Conservation (phyloP, 2,797 vertebrate genomes). For the Gymnocypris eckloni region DNA sequence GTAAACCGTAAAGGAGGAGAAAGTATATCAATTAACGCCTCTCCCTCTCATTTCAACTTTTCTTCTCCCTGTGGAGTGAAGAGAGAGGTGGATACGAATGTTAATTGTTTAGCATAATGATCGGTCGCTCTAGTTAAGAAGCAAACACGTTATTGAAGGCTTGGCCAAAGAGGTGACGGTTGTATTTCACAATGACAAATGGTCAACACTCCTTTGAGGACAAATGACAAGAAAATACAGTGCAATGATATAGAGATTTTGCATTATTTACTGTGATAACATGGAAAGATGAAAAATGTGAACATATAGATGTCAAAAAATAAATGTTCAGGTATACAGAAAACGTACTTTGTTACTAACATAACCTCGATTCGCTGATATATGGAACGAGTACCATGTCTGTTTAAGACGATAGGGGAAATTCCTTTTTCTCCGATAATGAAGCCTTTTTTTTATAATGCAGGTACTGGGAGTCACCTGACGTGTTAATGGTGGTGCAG, state of each 20-base stretch:
- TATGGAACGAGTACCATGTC: too few relatives aligned
- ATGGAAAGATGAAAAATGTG: too few relatives aligned
- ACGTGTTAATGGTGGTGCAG: too few relatives aligned
- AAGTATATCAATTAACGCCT: slow-evolving; percentile 18
- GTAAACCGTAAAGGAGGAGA: neutral
- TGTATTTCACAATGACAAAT: neutral
- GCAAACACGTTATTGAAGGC: neutral
- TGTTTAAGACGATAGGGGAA: too few relatives aligned
- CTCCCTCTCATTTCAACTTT: neutral
- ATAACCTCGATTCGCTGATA: too few relatives aligned
- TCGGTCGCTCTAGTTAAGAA: slow-evolving; percentile 13
- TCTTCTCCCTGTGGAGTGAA: neutral
- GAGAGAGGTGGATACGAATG: slow-evolving; percentile 14
- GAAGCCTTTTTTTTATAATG: too few relatives aligned
- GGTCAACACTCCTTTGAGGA: neutral
- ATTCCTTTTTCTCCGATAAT: too few relatives aligned
- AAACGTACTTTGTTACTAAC: too few relatives aligned
- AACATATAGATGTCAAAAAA: too few relatives aligned
- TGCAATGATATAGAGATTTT: neutral
- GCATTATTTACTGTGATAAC: too few relatives aligned
- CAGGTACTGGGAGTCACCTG: too few relatives aligned
- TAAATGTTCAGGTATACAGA: too few relatives aligned
- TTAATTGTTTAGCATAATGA: slow-evolving; percentile 25
- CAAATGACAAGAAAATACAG: neutral
- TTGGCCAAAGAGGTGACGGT: neutral